Evolutionary conservation across 2,113 vertebrate species (phyloP).

Genomic region (Tachysurus fulvidraco): DNA sequence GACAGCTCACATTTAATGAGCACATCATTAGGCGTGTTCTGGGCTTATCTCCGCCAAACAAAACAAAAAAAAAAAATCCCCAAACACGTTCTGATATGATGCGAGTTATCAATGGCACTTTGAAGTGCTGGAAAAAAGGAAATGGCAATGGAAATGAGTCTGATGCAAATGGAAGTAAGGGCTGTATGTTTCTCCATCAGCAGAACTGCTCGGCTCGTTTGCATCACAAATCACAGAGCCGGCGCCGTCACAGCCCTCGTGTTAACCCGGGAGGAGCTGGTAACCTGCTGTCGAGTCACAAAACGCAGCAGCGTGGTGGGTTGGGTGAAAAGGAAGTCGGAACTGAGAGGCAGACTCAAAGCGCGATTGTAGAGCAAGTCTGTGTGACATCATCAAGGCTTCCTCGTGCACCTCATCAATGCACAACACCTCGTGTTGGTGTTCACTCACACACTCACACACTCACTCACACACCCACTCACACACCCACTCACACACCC

Average conservation of each 20-base stretch:
- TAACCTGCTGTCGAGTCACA: not conserved
- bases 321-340: not conserved
- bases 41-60: not conserved
- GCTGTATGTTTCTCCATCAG: constrained; percentile 14
- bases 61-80: not conserved
- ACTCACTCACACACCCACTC: no score
- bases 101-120: not conserved
- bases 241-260: not conserved
- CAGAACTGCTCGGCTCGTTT: constrained; percentile 27
- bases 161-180: constrained; percentile 44
- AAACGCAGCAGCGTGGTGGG: no score
- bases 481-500: no score
- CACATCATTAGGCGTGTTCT: constrained; percentile 21
- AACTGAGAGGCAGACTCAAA: not conserved
- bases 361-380: not conserved
- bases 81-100: not conserved
- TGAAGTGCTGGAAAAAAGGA: not conserved
- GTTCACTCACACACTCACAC: not conserved
- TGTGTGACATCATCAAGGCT: not conserved
- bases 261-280: not conserved
- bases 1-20: constrained; percentile 27
- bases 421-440: no score
- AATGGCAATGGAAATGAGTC: constrained; percentile 38
- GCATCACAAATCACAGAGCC: constrained; percentile 45
- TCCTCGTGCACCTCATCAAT: not conserved